Base-by-base conservation (phyloP, 2,888 invertebrate genomes). In the Seira sanloemensis region DNA sequence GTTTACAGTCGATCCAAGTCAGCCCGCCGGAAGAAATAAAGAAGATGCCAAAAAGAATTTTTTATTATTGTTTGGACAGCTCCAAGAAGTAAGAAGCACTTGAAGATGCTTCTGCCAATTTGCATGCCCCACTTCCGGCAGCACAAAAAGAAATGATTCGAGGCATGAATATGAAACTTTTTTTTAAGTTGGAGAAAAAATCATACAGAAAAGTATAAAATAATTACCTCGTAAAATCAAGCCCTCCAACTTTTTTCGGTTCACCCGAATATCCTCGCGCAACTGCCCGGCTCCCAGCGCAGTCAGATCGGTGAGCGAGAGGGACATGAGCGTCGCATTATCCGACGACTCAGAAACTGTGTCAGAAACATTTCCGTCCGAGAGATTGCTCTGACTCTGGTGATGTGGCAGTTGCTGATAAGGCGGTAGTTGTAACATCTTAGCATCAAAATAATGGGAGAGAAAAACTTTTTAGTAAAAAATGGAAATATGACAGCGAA, bases 331-430 rank as follows among this genome's bases (percentile, higher is more conserved):
- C 26, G 89, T 88, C 25, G 89, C 88, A 88, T 89, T 89, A 84
- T 89, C 89, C 77, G 89, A 88, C 0, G 88, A 89, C 72, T 88
- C 89, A n/a, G 89, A 89, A 23, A 89, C 85, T n/a, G 89, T 88
- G 85, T 89, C 89, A 19, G 89, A 89, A 78, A 86, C 79, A 58
- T 86, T 78, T 37, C 81, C 75, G 27, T 87, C 87, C 1, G 87
- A 87, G 0, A 87, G 50, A 68, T 86, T 87, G 24, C 86, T 82
- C 16, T 81, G 82, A 37, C 86, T 86, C 67, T 86, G 86, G 25
- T 87, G 80, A 62, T 85, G 78, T 19, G 78, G 79, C n/a, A 84
- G 58, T 62, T 83, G 78, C 23, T 71, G 74, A 72, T 84, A 84
- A 0, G 85, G 87, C 24, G 80, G 69, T 65, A 78, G 24, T 4